Evolutionary conservation across 1,140 invertebrate genomes (phyloP), one percentile per base, ranked within the genome.

Genomic region (Thaumatotibia leucotreta): DNA sequence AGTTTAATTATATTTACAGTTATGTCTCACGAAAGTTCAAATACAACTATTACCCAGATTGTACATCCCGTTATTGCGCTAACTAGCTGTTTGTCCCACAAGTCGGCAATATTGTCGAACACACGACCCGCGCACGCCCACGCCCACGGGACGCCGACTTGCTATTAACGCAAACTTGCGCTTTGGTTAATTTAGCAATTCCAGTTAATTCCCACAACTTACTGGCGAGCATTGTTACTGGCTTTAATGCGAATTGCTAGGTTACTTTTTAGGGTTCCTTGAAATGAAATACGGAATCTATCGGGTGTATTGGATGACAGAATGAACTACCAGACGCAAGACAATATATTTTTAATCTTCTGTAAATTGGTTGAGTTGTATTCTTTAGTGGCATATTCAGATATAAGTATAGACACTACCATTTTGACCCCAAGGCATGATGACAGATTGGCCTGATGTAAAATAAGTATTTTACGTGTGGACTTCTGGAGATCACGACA

Each of bases 101-200:
- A 45, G 39, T 45, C 20, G 20, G 39, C 6, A n/a, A 45, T 45
- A 45, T 45, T 45, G 39, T 45, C 39, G 39, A 45, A 45, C 39
- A 45, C 17, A 45, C n/a, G 22, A 5, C 23, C 50, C 52, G 1
- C 4, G 23, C 24, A 14, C 23, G 11, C 52, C 52, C 52, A 24
- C 52, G 52, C 52, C 52, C 52, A 24, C 52, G 52, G 24, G 52
- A 58, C 22, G 17, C 24, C 24, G 23, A 6, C 22, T 54, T 24
- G 50, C 52, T 58, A 58, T 58, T 58, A 54, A 58, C 24, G n/a
- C 52, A 58, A 58, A 58, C 52, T 58, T 58, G 52, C 6, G 52
- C 52, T 58, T 58, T 27, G 52, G 52, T 58, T 58, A 58, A 58
- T 58, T 58, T 58, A 27, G 52, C 52, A 58, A 58, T 58, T 58